Evolutionary conservation across 2,888 invertebrate species (phyloP), one percentile per base, ranked within the genome.

Genomic region (Drosophila fulvimacula): DNA sequence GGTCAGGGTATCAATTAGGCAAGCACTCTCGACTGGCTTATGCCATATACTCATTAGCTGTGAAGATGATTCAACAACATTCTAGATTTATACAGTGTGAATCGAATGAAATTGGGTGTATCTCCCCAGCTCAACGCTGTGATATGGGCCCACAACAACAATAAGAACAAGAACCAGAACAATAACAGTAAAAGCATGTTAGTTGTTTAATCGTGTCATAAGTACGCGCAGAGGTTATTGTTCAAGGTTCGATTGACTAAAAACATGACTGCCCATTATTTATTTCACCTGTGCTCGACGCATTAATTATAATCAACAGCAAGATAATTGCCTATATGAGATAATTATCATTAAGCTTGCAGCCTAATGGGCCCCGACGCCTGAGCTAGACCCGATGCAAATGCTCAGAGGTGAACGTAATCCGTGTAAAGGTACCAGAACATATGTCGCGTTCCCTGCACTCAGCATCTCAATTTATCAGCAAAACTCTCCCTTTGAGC

Each of bases 201-300:
- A 36, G 64, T 52, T 44, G 69, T 69, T 56, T 53, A 44, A 52
- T 59, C 39, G 46, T 63, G 21, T 2, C 32, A 21, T 15, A 57
- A 36, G 34, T 27, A 38, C 30, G 17, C 15, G 17, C 15, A 21
- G 62, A 46, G 39, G 39, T 51, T 49, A 39, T 10, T 51, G 21
- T 15, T 34, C 49, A 21, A 44, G 62, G 62, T 48, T 73, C 69
- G 58, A 41, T 41, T n/a, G 5, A 52, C 62, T 39, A 15, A 27
- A 13, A 62, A 60, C 60, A 62, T 59, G 62, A 32, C 24, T 11
- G 19, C 27, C 11, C 39, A 49, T 64, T 32, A 61, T 49, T 42
- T 34, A 60, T n/a, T 36, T 36, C 24, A 42, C 27, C 41, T 44
- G 36, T 19, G 11, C 19, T 21, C 17, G 11, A 60, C 41, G 24